Base-by-base conservation (phyloP, 2,888 invertebrate species). In the Aporophyla nigra region DNA sequence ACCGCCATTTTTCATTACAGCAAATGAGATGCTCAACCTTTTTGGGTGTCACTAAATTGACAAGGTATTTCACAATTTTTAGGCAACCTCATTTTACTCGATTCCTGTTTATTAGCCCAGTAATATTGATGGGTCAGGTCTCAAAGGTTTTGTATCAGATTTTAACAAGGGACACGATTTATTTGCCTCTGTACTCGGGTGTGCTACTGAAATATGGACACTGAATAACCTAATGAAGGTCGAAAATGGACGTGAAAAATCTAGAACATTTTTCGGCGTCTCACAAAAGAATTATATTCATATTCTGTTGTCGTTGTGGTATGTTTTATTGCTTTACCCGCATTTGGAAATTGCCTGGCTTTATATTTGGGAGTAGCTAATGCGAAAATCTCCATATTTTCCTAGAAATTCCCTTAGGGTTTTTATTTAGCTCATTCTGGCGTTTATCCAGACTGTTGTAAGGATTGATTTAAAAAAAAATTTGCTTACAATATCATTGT, bases 101-200 rank as follows among this genome's bases (percentile, higher is more conserved):
- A 75, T 63, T 73, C 24, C 59, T 27, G 24, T 77, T 74, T 67
- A 59, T 74, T 67, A 85, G 7, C 40, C 53, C 5, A 56, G 27
- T 5, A 16, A 62, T 82, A 77, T 65, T 70, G 66, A 78, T 62
- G 58, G 54, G 66, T 71, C 53, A 71, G 46, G 51, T 74, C 63
- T 73, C 69, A 78, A 78, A 84, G 71, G 62, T 63, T 69, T 49
- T 78, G 75, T 70, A 66, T 71, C 80, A 71, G 61, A 75, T 79
- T 77, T 79, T 79, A 77, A 84, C 72, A 76, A 78, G 74, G 61
- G 6, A 53, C n/a, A 61, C 16, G 49, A 83, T 81, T 77, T 84
- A 83, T 83, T 66, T 71, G 7, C 16, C 16, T 2, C 19, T 72
- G 16, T 63, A 61, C 24, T 40, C 40, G 33, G 27, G 61, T 66